Percentiles rank a stretch among this genome's conserved stretches.
Evolutionary conservation across 1,140 invertebrate genomes (phyloP).

Genomic region (Calosoma granatense): DNA sequence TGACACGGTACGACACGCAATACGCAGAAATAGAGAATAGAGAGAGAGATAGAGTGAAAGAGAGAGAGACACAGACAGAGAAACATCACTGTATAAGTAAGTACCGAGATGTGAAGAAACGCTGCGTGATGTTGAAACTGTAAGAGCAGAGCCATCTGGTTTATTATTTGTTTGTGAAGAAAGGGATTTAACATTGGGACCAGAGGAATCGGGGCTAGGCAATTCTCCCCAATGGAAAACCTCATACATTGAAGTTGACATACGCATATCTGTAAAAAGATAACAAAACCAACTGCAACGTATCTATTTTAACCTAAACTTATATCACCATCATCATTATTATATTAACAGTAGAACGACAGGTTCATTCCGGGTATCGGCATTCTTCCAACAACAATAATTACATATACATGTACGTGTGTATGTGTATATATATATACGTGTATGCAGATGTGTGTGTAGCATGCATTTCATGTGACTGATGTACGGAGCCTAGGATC

Average conservation of each 20-base stretch:
- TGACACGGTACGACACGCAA: not conserved
- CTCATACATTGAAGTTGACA: slow-evolving; percentile 66
- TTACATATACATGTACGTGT: too few species aligned
- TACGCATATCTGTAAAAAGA: slow-evolving; percentile 52
- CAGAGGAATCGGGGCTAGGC: slow-evolving; percentile 33
- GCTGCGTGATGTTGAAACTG: slow-evolving; percentile 14
- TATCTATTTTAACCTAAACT: too few species aligned
- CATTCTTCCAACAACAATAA: too few species aligned
- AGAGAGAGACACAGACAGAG: not conserved
- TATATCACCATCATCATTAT: too few species aligned
- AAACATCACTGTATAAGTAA: slow-evolving; percentile 8
- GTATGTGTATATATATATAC: too few species aligned
- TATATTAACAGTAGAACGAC: too few species aligned
- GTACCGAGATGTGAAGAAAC: slow-evolving; percentile 20
- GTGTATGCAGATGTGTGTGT: too few species aligned
- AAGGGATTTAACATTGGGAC: not conserved
- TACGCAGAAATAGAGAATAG: not conserved
- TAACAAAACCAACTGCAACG: slow-evolving; percentile 15
- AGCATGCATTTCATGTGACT: too few species aligned
- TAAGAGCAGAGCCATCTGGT: slow-evolving; percentile 8
- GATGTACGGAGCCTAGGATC: too few species aligned
- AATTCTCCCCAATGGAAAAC: slow-evolving; percentile 59
- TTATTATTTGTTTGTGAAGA: not conserved
- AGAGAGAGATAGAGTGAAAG: slow-evolving; percentile 2
- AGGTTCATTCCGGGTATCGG: too few species aligned